These are phyloP conservation scores for Salminus brasiliensis DNA, from an alignment of 2,113 vertebrate species.

Conservation along the genomic window DNA sequence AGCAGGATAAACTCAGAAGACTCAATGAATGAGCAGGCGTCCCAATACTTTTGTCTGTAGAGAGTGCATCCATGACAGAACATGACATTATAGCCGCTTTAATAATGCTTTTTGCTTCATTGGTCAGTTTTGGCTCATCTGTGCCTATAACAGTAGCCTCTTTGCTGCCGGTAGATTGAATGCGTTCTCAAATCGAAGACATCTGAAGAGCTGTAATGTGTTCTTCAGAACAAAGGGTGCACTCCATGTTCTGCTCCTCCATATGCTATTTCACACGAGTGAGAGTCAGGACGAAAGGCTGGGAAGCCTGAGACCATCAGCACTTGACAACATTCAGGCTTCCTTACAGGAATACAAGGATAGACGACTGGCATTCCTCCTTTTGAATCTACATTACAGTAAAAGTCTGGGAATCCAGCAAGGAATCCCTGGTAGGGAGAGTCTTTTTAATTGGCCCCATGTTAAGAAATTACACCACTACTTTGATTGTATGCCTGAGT, in stretches of 20 bases:
- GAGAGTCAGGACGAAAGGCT: neutral
- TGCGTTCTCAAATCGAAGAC: neutral
- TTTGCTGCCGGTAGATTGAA: neutral
- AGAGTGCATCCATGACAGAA: no score
- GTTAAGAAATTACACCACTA: constrained; percentile 11
- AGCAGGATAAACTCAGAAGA: no score
- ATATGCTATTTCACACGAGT: neutral
- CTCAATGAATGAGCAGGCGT: no score
- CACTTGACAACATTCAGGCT: neutral
- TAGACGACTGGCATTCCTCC: neutral
- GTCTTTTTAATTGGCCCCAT: neutral
- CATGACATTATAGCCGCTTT: no score
- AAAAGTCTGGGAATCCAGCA: neutral
- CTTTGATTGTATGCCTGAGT: constrained; percentile 21
- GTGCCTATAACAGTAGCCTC: no score
- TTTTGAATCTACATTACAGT: neutral
- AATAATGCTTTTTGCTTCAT: no score
- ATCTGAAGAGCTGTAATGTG: neutral
- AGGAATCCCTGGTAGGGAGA: neutral
- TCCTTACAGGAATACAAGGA: no score
- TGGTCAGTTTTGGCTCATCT: no score
- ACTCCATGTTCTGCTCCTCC: neutral
- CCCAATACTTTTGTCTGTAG: no score
- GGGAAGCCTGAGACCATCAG: neutral
- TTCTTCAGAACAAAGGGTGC: neutral